Conservation (phyloP, 2,888 invertebrate genomes). For the Microplitis deprimator region DNA sequence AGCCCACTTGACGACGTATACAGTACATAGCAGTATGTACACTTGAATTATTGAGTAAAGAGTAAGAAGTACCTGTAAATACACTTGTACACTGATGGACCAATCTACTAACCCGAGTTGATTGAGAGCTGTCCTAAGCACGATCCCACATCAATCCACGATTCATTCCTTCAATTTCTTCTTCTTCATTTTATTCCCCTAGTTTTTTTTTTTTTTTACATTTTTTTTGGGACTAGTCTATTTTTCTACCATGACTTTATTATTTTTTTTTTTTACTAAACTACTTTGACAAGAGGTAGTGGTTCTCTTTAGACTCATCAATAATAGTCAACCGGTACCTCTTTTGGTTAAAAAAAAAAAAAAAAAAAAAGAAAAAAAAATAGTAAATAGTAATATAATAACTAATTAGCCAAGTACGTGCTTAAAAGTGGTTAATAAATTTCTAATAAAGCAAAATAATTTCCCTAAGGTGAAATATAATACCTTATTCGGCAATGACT, state of each 20-base stretch:
- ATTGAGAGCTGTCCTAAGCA: neutral
- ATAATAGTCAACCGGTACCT: too few relatives aligned
- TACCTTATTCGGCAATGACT: slow-evolving; percentile 25
- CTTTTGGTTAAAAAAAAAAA: neutral
- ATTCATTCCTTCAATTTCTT: neutral
- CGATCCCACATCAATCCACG: neutral
- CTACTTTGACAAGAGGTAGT: neutral
- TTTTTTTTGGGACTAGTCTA: too few relatives aligned
- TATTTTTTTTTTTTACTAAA: neutral
- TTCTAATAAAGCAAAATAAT: slow-evolving; percentile 48
- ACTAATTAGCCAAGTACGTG: slow-evolving; percentile 13
- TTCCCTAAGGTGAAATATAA: slow-evolving; percentile 42
- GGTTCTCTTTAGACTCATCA: too few relatives aligned
- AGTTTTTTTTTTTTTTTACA: neutral
- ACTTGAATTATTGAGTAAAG: neutral
- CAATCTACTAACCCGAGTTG: neutral
- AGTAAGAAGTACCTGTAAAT: neutral
- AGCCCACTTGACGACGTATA: neutral
- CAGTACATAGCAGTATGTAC: too few relatives aligned
- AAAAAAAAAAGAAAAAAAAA: neutral
- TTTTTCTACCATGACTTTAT: neutral
- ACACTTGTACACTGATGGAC: neutral
- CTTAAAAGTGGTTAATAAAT: slow-evolving; percentile 25
- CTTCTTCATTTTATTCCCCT: neutral
- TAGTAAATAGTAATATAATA: slow-evolving; percentile 2